Conservation (phyloP, 1,140 invertebrate species). For the Drosophila sechellia region DNA sequence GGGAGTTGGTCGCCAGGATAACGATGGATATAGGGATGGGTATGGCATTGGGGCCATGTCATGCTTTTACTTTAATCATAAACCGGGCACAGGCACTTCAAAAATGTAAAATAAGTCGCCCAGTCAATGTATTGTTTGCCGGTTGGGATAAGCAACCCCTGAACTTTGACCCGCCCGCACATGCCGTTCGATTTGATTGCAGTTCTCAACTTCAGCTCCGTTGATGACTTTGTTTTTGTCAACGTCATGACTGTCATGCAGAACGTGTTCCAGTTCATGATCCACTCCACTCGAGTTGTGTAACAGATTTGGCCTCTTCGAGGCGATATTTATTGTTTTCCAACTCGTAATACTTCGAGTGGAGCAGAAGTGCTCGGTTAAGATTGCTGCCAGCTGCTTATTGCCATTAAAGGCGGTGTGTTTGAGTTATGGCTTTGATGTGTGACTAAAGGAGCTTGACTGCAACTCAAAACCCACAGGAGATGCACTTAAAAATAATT, state of each 20-base stretch:
- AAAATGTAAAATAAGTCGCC: conserved; percentile 62
- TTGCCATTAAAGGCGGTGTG: conserved; percentile 49
- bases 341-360: conserved; percentile 54
- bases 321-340: conserved; percentile 65
- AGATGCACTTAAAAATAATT: neutral
- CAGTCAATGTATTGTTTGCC: conserved; percentile 40
- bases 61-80: conserved; percentile 72
- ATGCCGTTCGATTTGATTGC: conserved; percentile 51
- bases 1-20: neutral
- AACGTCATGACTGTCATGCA: conserved; percentile 60
- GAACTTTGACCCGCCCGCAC: neutral
- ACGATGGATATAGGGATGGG: neutral
- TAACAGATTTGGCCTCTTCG: conserved; percentile 47
- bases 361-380: conserved; percentile 27
- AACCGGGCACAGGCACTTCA: conserved; percentile 43
- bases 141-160: neutral
- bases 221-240: conserved; percentile 75
- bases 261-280: conserved; percentile 51
- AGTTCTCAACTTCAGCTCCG: conserved; percentile 68
- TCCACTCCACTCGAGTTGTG: conserved; percentile 27
- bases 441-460: conserved; percentile 13
- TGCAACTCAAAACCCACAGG: neutral
- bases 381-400: conserved; percentile 42
- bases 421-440: conserved; percentile 47
- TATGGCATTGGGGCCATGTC: conserved; percentile 28